Evolutionary conservation across 2,113 vertebrate species (phyloP), one percentile per base, ranked within the genome.

Genomic region (Cairina moschata): DNA sequence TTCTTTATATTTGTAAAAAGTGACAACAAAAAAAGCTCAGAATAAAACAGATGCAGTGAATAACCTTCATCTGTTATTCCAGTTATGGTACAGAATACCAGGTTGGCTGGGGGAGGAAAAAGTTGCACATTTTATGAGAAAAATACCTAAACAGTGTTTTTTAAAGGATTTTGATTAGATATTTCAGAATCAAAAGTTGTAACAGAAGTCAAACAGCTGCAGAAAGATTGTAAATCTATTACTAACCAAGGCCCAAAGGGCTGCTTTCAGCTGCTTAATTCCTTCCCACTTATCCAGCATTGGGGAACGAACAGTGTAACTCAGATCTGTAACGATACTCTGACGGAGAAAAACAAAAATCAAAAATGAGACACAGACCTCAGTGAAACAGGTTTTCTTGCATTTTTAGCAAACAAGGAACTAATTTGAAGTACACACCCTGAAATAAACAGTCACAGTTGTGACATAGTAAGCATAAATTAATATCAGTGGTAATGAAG

Each of bases 251-350:
- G 99, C 99, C 99, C 99, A 99, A 91, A 99, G 99, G 88, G 99
- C 99, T 95, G 99, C 98, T 97, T 99, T 99, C 93, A 99, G 98
- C 90, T 99, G 99, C 97, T 99, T 99, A 87, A 99, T 99, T 94
- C 99, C 99, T 98, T 99, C 99, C 99, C 99, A 99, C 86, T 98
- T 99, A 98, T 99, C 99, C 98, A 99, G 98, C 97, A 99, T 98
- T 92, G 99, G 99, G 86, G 98, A 99, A 94, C 98, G 99, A 93
- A 99, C 97, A 4, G 98, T 99, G 95, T 99, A 99, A 98, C 99
- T 99, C 79, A 99, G 98, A 97, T 99, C 99, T 80, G 99, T 98
- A 96, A 99, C 98, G 92, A 99, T 97, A 95, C 98, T 99, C 99
- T 99, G 68, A 48, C 96, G n/a, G 56, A 88, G 50, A 81, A 94